Conservation (phyloP, 2,888 invertebrate genomes). For the Trypoxylon attenuatum region DNA sequence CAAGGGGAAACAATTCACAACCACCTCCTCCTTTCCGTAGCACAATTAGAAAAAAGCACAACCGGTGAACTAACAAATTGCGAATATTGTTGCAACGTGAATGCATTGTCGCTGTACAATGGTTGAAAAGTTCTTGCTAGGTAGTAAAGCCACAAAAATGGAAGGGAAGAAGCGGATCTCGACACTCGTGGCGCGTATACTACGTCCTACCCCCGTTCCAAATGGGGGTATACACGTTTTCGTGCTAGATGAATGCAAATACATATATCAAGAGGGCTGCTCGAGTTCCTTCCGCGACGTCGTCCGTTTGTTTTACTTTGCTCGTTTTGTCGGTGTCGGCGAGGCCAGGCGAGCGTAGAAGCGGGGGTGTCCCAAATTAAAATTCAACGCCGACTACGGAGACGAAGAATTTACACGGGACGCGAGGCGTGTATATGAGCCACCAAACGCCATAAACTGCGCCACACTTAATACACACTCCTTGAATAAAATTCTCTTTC, state of each 20-base stretch:
- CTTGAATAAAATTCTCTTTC: not conserved
- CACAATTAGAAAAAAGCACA: no score
- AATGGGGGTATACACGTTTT: slow-evolving; percentile 25
- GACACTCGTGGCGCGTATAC: slow-evolving; percentile 5
- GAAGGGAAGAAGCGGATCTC: slow-evolving; percentile 13
- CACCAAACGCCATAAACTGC: not conserved
- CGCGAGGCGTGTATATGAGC: not conserved
- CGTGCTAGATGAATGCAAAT: slow-evolving; percentile 47
- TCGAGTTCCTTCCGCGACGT: slow-evolving; percentile 44
- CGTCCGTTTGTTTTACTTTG: slow-evolving; percentile 45
- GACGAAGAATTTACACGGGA: not conserved
- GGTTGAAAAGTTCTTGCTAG: slow-evolving; percentile 2
- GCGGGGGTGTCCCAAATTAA: slow-evolving; percentile 41
- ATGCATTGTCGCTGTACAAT: not conserved
- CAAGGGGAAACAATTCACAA: no score
- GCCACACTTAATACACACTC: not conserved
- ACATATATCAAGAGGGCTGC: slow-evolving; percentile 49
- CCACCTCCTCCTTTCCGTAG: no score
- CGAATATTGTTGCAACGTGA: not conserved
- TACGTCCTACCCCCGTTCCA: not conserved
- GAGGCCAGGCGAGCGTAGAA: slow-evolving; percentile 14
- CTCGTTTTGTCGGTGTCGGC: slow-evolving; percentile 39
- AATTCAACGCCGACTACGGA: slow-evolving; percentile 26
- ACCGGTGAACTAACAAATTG: no score
- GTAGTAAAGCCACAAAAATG: slow-evolving; percentile 29